Evolutionary conservation across 2,888 invertebrate genomes (phyloP), one percentile per base, ranked within the genome.

Genomic region (Microplitis deprimator): DNA sequence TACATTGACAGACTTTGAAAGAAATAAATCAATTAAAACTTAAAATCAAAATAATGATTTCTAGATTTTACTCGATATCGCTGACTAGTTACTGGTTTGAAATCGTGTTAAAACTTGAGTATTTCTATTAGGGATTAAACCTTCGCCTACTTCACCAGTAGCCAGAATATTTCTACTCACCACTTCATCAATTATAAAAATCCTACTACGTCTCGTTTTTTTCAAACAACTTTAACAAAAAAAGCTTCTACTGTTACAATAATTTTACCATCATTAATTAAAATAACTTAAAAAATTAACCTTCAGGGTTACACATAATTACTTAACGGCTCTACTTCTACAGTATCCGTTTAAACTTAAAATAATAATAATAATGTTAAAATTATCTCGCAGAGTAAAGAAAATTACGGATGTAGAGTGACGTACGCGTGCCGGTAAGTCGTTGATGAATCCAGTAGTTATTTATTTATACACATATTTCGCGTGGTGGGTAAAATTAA

Each of bases 241-340:
- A 50, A 13, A 50, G 50, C 13, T 50, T 50, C 50, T 50, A 50
- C 50, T 50, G 50, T 50, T 50, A 50, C 50, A 50, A 50, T 50
- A 50, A 50, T 50, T 50, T 13, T 5, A 50, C 1, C 13, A 50
- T 13, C 10, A 50, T 50, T 50, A 50, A 50, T 50, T 50, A 50
- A 50, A 50, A 50, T 50, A 50, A 50, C 8, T 50, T 13, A 50
- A 50, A 50, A 50, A 50, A 50, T 50, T 83, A 83, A 80, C 68
- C 83, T 79, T 78, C 72, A 79, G 82, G 83, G 83, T 85, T 85
- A 83, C 80, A 72, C 81, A 81, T 82, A 85, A 86, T 85, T 84
- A 84, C 77, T n/a, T 79, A 79, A 75, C 77, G 80, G 81, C 64
- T 17, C 38, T n/a, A 16, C 16, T 68, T n/a, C n/a, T 10, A 82